phyloP scores from a whole-genome alignment of 92 coral and sea anemone genomes.

The Epizoanthus scotinus region DNA sequence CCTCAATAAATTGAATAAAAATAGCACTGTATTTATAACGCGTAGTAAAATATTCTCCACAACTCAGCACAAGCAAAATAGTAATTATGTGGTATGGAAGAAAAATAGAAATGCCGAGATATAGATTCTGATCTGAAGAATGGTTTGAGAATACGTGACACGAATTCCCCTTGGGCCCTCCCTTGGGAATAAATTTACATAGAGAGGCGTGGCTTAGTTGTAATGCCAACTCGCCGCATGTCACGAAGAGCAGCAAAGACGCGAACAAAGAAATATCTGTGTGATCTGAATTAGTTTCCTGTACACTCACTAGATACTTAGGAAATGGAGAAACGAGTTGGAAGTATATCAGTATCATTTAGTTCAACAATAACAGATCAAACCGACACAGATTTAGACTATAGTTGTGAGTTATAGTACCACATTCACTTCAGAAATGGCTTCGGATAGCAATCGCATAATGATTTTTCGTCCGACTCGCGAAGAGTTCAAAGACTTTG shows the following conservation, averaged over 20 bases:
- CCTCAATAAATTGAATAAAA: no score
- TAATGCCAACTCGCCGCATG: slow-evolving; percentile 42
- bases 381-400: not conserved
- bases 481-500: slow-evolving; percentile 87
- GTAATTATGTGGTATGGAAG: no score
- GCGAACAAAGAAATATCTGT: slow-evolving; percentile 56
- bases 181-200: not conserved
- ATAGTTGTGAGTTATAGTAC: not conserved
- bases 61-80: no score
- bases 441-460: slow-evolving; percentile 75
- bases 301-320: slow-evolving; percentile 18
- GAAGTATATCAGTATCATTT: not conserved
- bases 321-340: slow-evolving; percentile 28
- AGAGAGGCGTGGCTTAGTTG: slow-evolving; percentile 61
- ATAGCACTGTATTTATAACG: no score
- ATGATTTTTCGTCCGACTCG: slow-evolving; percentile 97
- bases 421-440: slow-evolving; percentile 47
- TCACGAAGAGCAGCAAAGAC: slow-evolving; percentile 45
- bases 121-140: no score
- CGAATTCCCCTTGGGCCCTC: slow-evolving; percentile 27
- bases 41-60: no score
- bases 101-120: no score
- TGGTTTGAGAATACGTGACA: not conserved
- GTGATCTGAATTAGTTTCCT: slow-evolving; percentile 25
- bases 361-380: not conserved